Evolutionary conservation across 2,888 invertebrate species (phyloP).

Genomic region (Spodoptera littoralis): DNA sequence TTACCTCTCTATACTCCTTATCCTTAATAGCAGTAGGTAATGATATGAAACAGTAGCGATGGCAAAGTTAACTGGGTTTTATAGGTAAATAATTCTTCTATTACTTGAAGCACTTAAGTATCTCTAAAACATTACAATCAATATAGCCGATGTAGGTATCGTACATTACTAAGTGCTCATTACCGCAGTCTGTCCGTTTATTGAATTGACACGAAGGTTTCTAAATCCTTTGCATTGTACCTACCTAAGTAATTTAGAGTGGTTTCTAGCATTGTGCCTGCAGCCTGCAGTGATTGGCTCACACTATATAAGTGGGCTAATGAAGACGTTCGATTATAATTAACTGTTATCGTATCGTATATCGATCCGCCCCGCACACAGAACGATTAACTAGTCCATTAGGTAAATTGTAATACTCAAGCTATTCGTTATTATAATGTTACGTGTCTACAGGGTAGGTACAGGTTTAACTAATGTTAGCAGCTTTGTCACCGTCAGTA

Average conservation of each 20-base stretch:
- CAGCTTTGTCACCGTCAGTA: too few relatives aligned
- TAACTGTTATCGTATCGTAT: conserved; percentile 31
- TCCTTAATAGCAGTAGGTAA: too few relatives aligned
- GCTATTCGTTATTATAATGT: conserved; percentile 1
- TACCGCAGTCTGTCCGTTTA: conserved; percentile 36
- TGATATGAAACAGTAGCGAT: too few relatives aligned
- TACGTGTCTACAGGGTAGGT: too few relatives aligned
- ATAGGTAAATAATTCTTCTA: not conserved
- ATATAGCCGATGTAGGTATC: conserved; percentile 34
- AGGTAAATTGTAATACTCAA: conserved; percentile 11
- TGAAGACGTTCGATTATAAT: conserved; percentile 48
- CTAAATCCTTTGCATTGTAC: conserved; percentile 45
- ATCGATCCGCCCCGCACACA: conserved; percentile 41
- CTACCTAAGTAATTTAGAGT: conserved; percentile 18
- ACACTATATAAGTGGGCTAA: conserved; percentile 35
- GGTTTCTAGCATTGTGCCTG: conserved; percentile 42
- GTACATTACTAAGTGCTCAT: conserved; percentile 44
- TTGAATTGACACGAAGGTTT: conserved; percentile 51
- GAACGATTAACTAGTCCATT: conserved; percentile 22
- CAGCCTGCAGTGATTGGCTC: conserved; percentile 23
- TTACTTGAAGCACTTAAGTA: conserved; percentile 5
- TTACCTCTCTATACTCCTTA: too few relatives aligned
- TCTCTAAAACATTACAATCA: conserved; percentile 24
- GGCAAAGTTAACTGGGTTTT: too few relatives aligned
- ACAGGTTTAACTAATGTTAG: too few relatives aligned